phyloP scores from a whole-genome alignment of 92 coral and sea anemone genomes.

The Parazoanthus swiftii region DNA sequence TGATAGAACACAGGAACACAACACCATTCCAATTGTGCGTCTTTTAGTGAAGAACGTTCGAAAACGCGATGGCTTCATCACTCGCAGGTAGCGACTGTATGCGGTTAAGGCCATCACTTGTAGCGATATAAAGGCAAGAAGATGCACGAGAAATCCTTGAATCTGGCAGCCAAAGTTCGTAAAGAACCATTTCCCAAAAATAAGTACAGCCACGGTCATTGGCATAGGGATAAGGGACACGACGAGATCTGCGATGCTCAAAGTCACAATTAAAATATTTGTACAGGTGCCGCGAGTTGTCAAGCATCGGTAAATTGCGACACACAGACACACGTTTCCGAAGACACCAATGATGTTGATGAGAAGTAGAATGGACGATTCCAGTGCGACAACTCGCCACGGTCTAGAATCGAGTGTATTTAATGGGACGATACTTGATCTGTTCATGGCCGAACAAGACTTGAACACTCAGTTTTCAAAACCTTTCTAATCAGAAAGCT shows the following conservation, averaged over 20 bases:
- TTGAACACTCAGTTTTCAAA: background rate
- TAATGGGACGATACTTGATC: conserved; percentile 1
- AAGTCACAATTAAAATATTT: conserved; percentile 65
- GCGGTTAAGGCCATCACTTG: conserved; percentile 86
- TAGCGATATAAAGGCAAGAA: conserved; percentile 75
- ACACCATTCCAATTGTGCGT: conserved; percentile 58
- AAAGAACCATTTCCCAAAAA: conserved; percentile 64
- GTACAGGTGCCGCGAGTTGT: conserved; percentile 64
- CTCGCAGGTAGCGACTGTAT: conserved; percentile 68
- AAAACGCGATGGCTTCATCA: conserved; percentile 59
- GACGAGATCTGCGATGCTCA: conserved; percentile 59
- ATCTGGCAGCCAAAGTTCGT: conserved; percentile 54
- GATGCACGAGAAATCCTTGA: conserved; percentile 72
- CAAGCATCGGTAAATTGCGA: conserved; percentile 58
- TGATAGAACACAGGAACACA: conserved; percentile 51
- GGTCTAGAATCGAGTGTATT: conserved; percentile 43
- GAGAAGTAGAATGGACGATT: conserved; percentile 54
- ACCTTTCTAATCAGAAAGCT: background rate
- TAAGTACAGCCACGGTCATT: conserved; percentile 58
- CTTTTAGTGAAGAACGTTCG: conserved; percentile 60
- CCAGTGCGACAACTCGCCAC: conserved; percentile 30
- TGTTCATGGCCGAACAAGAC: conserved; percentile 1
- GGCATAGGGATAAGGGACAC: conserved; percentile 80
- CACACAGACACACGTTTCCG: conserved; percentile 64
- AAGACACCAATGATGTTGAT: conserved; percentile 58